Evolutionary conservation across 2,888 invertebrate genomes (phyloP).

Genomic region (Deilephila elpenor): DNA sequence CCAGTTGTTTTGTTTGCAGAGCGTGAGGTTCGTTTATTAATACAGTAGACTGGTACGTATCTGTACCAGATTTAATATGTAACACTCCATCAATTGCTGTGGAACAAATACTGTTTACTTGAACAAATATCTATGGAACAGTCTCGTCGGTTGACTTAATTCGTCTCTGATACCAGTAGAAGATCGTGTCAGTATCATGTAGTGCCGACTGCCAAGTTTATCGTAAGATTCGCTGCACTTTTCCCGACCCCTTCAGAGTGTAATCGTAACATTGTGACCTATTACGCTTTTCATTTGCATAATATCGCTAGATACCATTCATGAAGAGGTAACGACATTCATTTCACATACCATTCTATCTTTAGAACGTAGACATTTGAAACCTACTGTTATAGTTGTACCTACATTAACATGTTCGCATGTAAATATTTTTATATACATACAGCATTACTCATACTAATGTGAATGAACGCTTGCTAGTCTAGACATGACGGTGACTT

Average conservation of each 20-base stretch:
- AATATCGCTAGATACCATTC: background rate
- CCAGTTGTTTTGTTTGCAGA: slow-evolving; percentile 2
- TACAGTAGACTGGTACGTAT: background rate
- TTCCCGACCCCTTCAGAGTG: background rate
- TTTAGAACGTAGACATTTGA: background rate
- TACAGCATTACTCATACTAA: slow-evolving; percentile 6
- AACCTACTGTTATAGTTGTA: background rate
- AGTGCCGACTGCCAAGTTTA: no score
- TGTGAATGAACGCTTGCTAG: background rate
- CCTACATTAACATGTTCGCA: background rate
- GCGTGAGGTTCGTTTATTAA: background rate
- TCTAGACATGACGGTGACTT: background rate
- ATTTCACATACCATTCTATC: background rate
- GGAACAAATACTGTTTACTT: background rate
- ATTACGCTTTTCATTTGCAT: background rate
- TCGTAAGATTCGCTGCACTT: no score
- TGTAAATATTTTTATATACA: background rate
- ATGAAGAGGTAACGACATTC: background rate
- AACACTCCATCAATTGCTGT: background rate
- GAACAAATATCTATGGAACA: background rate
- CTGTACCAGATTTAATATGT: background rate
- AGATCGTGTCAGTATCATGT: no score
- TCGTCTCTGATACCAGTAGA: no score
- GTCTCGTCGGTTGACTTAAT: no score
- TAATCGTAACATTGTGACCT: background rate